Evolutionary conservation across 2,888 invertebrate genomes (phyloP).

Genomic region (Eupelmus urozonus): DNA sequence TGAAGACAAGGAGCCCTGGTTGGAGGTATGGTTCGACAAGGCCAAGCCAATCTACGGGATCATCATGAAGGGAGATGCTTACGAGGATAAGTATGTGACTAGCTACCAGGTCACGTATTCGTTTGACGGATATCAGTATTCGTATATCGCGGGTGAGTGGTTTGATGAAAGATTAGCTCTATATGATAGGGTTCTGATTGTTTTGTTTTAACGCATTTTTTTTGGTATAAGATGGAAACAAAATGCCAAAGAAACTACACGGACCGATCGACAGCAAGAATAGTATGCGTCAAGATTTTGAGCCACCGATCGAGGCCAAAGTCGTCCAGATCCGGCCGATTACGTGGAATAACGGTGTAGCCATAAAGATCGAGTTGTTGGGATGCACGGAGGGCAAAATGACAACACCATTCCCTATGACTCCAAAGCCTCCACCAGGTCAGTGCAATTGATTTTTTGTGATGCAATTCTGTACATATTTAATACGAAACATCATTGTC

Average conservation of each 20-base stretch:
- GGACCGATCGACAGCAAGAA: constrained; percentile 85
- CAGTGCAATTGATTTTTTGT: too few species aligned
- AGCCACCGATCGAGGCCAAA: constrained; percentile 84
- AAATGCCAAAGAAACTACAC: constrained; percentile 82
- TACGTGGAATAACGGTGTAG: constrained; percentile 86
- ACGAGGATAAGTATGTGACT: constrained; percentile 85
- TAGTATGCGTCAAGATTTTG: constrained; percentile 82
- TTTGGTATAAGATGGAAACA: constrained; percentile 67
- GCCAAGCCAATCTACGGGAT: constrained; percentile 81
- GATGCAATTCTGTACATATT: too few species aligned
- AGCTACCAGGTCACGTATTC: constrained; percentile 87
- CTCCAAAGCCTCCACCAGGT: too few species aligned
- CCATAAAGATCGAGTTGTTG: constrained; percentile 86
- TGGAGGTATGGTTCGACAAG: constrained; percentile 81
- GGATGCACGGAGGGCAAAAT: constrained; percentile 84
- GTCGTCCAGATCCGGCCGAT: constrained; percentile 85
- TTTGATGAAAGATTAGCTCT: too few species aligned
- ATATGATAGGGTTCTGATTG: too few species aligned
- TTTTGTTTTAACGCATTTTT: neutral
- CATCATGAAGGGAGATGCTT: constrained; percentile 85
- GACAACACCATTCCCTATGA: too few species aligned
- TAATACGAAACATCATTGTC: too few species aligned
- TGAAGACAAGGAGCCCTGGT: constrained; percentile 67
- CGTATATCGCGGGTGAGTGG: constrained; percentile 76
- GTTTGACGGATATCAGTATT: constrained; percentile 82